Evolutionary conservation across 2,888 invertebrate genomes (phyloP), one percentile per base, ranked within the genome.

Genomic region (Tethea ocularis): DNA sequence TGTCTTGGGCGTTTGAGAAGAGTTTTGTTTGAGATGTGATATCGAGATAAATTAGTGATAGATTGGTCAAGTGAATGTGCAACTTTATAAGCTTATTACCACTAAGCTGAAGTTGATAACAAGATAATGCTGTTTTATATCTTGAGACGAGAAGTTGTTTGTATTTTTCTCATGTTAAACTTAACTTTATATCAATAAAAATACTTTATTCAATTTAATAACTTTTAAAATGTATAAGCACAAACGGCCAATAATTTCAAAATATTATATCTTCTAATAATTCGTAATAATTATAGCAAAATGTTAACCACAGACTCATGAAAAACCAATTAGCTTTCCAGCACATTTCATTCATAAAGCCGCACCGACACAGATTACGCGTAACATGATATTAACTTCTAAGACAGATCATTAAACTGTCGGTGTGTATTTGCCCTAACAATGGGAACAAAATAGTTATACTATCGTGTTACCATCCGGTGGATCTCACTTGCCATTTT

Each of bases 381-480:
- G 87, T 71, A 88, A 88, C 66, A 56, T 46, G 75, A 88, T 77
- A 83, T 70, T 66, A 56, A 69, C 62, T 67, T 61, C 59, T 68
- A 59, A 70, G 72, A 69, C 75, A 87, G 82, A 80, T 86, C 79
- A 89, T 90, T 91, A 84, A 86, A 81, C 80, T 82, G 91, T 91
- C 90, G 58, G 66, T 77, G 62, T 80, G 68, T 77, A 83, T 91
- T 87, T 84, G 67, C 57, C 59, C 62, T 63, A 62, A 86, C 84
- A 87, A 87, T 81, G 70, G 74, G 61, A 71, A 75, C 74, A 77
- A 64, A 70, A 70, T 86, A 73, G 74, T 86, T 86, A 84, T 78
- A 81, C 68, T 88, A 89, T 91, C 75, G 57, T 38, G 67, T 91
- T 91, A 88, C 91, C 78, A 84, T 89, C 88, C 89, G 89, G 85